These are phyloP conservation scores for Coecobrya sp. DNA, from an alignment of 2,888 invertebrate genomes.

Conservation along the genomic window DNA sequence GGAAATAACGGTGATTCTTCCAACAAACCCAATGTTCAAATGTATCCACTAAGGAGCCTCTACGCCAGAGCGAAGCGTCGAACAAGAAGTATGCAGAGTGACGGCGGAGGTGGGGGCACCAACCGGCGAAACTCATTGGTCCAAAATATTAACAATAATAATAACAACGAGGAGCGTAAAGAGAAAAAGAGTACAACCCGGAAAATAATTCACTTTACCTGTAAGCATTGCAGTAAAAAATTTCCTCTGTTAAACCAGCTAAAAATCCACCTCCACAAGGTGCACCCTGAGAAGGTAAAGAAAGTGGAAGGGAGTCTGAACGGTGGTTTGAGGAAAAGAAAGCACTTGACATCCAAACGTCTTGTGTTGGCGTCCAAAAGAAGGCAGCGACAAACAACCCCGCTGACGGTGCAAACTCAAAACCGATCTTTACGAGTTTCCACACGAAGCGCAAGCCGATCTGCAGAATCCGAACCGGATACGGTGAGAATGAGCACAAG, in stretches of 20 bases:
- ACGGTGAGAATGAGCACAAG: conserved; percentile 37
- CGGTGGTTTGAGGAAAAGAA: background rate
- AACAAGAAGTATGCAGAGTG: conserved; percentile 39
- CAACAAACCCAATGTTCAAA: conserved; percentile 27
- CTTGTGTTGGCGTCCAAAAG: background rate
- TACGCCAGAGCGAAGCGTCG: conserved; percentile 39
- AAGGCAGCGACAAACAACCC: background rate
- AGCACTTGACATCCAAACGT: background rate
- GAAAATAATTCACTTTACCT: background rate
- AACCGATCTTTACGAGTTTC: background rate
- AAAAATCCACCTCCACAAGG: conserved; percentile 38
- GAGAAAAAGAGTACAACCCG: background rate
- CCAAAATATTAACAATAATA: background rate
- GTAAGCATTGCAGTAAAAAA: conserved; percentile 31
- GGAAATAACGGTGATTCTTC: background rate
- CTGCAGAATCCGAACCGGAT: conserved; percentile 13
- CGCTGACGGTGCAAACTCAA: background rate
- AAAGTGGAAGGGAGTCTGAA: background rate
- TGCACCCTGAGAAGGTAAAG: conserved; percentile 3
- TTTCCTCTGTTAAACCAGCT: conserved; percentile 35
- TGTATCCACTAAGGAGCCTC: conserved; percentile 9
- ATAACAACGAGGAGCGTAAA: background rate
- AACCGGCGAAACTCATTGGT: background rate
- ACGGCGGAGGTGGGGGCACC: background rate
- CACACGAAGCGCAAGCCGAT: conserved; percentile 22